Percentiles rank a stretch among this genome's conserved stretches.
Conservation (phyloP, 2,797 vertebrate genomes). For the Crenichthys baileyi region DNA sequence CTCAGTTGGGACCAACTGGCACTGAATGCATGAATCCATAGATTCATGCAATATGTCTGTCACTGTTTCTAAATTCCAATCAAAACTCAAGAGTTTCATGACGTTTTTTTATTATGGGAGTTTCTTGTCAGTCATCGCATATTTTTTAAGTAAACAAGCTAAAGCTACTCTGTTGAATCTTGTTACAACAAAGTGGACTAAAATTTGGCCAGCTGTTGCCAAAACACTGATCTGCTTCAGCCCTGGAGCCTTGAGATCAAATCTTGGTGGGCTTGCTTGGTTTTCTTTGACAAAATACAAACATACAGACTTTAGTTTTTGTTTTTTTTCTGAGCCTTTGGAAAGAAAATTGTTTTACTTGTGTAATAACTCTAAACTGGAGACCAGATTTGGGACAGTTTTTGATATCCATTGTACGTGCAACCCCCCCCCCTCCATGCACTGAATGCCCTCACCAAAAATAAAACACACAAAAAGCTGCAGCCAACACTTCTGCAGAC, state of each 20-base stretch:
- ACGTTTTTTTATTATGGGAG: not conserved
- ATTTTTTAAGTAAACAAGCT: not conserved
- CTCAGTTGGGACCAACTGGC: not conserved
- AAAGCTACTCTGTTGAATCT: not conserved
- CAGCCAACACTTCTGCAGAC: slow-evolving; percentile 69
- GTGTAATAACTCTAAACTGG: not conserved
- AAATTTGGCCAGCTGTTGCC: slow-evolving; percentile 53
- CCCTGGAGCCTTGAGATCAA: slow-evolving; percentile 6
- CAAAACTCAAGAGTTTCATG: not conserved
- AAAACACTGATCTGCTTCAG: slow-evolving; percentile 40
- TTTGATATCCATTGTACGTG: slow-evolving; percentile 5
- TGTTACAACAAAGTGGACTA: slow-evolving; percentile 9
- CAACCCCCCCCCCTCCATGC: slow-evolving; percentile 4
- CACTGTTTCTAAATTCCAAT: not conserved
- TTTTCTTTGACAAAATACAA: not conserved
- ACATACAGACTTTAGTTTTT: not conserved
- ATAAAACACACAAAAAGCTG: slow-evolving; percentile 73
- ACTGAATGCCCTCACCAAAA: slow-evolving; percentile 46
- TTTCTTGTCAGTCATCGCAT: not conserved
- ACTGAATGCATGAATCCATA: not conserved
- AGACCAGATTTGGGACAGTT: slow-evolving; percentile 8
- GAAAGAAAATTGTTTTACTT: no score
- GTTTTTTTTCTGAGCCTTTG: not conserved
- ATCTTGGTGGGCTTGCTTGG: not conserved
- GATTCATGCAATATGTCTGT: not conserved